Percentiles rank a stretch among this genome's conserved stretches.
phyloP scores from a whole-genome alignment of 2,113 vertebrate species.

The Xiphias gladius region DNA sequence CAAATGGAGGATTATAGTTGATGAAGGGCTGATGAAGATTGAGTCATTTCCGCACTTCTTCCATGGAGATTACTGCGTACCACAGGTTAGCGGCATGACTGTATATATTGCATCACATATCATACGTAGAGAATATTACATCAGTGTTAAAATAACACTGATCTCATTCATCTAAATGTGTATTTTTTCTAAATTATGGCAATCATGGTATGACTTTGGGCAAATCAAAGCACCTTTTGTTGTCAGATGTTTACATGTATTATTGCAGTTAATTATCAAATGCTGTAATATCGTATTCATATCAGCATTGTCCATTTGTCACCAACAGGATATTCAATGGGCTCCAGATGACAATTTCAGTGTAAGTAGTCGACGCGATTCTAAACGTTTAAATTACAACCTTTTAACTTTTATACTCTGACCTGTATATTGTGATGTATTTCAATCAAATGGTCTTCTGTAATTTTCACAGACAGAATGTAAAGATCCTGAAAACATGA shows the following conservation, averaged over 20 bases:
- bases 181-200: neutral
- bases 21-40: conserved; percentile 72
- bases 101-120: neutral
- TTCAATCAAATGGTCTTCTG: neutral
- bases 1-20: conserved; percentile 75
- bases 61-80: conserved; percentile 80
- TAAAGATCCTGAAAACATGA: conserved; percentile 53
- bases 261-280: neutral
- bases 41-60: conserved; percentile 81
- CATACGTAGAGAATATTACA: neutral
- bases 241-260: neutral
- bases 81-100: conserved; percentile 51
- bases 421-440: fast-evolving
- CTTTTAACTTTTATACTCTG: neutral
- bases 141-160: neutral
- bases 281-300: neutral
- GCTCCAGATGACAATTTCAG: conserved; percentile 65
- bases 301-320: neutral
- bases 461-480: conserved; percentile 48
- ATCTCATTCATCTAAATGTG: neutral
- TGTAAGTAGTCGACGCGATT: conserved; percentile 49
- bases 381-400: neutral
- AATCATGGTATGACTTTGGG: neutral
- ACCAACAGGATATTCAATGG: conserved; percentile 73
- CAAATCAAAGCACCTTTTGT: neutral